Conservation (phyloP, 1,140 invertebrate species). For the Caenorhabditis briggsae region DNA sequence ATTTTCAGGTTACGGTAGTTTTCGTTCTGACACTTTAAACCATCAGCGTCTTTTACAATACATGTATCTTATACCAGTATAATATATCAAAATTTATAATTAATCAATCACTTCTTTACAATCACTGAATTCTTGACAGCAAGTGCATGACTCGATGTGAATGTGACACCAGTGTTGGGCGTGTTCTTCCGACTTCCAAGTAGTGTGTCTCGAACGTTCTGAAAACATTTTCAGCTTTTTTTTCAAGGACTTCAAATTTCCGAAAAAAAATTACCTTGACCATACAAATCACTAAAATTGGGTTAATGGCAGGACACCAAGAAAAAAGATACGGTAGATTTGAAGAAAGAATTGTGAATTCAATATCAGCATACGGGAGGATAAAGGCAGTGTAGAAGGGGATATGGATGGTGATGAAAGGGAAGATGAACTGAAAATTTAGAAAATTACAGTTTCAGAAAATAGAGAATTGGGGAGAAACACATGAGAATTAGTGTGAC, state of each 20-base stretch:
- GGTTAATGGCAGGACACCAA: conserved; percentile 30
- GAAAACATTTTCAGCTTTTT: not conserved
- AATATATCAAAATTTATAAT: too few species aligned
- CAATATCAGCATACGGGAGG: conserved; percentile 4
- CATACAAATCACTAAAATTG: conserved; percentile 20
- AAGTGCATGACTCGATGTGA: conserved; percentile 3
- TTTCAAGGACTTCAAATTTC: too few species aligned
- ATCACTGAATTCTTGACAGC: not conserved
- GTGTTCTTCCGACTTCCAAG: conserved; percentile 5
- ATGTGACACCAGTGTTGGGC: not conserved
- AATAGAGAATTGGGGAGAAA: too few species aligned
- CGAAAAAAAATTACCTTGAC: not conserved
- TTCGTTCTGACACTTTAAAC: too few species aligned
- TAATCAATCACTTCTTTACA: too few species aligned
- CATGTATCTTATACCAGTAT: too few species aligned
- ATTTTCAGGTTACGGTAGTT: too few species aligned
- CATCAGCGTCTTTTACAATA: too few species aligned
- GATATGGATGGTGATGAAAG: conserved; percentile 25
- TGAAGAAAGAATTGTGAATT: conserved; percentile 13
- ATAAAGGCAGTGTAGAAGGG: conserved; percentile 37
- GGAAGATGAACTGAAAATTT: conserved; percentile 32
- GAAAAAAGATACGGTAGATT: conserved; percentile 26
- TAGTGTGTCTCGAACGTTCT: conserved; percentile 24
- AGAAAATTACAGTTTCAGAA: not conserved
- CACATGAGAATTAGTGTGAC: too few species aligned